Base-by-base conservation (phyloP, 2,888 invertebrate genomes). In the Lagria hirta region DNA sequence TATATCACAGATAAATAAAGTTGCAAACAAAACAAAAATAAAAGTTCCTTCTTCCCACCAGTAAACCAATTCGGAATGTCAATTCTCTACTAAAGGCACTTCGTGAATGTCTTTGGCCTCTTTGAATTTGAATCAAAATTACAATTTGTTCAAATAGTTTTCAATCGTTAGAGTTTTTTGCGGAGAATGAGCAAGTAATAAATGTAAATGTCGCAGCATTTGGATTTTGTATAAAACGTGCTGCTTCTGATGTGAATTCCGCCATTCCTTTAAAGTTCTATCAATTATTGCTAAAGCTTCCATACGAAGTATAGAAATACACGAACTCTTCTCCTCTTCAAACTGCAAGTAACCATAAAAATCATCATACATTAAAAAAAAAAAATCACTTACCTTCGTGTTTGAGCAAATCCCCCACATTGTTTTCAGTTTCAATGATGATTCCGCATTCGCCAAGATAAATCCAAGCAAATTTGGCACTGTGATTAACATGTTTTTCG, bases 381-480 rank as follows among this genome's bases (percentile, higher is more conserved):
- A 37, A 21, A 24, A 27, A 41, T 12, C 32, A 49, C 38, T 58
- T 66, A 76, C 79, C 73, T 72, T 69, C 14, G 72, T 66, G 34
- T 69, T 68, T 1, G 71, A 62, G 65, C 81, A 81, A 33, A 81
- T 69, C 2, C 74, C 73, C 55, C 80, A 74, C 33, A 81, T 73
- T 28, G 77, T 75, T 28, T 78, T 73, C 49, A 80, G 57, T 55
- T 73, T 76, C 15, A 70, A 62, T 22, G 73, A 72, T 44, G 77
- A 66, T 29, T 79, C 75, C 43, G 88, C 71, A 69, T 87, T 83
- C 5, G 84, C 81, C 51, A 90, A 69, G 34, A 88, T 78, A 59
- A 91, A 86, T 55, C 82, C 83, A 37, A 84, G 71, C 41, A 88
- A 70, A 63, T 84, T 84, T 54, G 80, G 73, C 30, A 80, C 73